phyloP scores from a whole-genome alignment of 2,888 invertebrate genomes.

The Acrobasis consociella region DNA sequence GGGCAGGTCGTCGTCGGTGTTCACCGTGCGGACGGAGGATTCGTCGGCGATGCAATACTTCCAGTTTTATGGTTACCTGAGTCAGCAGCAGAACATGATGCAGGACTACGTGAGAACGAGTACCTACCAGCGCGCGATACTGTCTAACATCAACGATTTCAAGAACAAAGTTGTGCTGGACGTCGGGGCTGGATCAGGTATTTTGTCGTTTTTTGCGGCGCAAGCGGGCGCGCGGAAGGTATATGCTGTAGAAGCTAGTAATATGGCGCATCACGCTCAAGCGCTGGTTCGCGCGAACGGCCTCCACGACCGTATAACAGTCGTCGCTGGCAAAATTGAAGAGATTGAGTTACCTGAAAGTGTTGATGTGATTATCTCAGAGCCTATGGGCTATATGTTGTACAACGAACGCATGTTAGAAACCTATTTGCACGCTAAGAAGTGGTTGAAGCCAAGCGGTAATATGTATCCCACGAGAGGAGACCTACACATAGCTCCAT shows the following conservation, averaged over 20 bases:
- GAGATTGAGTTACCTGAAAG: conserved; percentile 97
- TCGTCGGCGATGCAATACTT: conserved; percentile 99
- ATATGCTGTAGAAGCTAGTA: conserved; percentile 99
- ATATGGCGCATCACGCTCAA: conserved; percentile 98
- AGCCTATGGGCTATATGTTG: conserved; percentile 99
- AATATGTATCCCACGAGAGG: conserved; percentile 99
- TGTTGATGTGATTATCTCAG: conserved; percentile 98
- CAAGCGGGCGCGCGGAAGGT: conserved; percentile 98
- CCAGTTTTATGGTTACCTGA: conserved; percentile 99
- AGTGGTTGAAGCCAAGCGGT: conserved; percentile 96
- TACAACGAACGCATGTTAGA: conserved; percentile 99
- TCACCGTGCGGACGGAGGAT: conserved; percentile 98
- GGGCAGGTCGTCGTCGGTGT: conserved; percentile 90
- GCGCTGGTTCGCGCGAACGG: conserved; percentile 95
- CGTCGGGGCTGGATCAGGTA: conserved; percentile 99
- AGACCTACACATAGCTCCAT: conserved; percentile 98
- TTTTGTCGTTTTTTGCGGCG: conserved; percentile 98
- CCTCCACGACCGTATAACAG: conserved; percentile 92
- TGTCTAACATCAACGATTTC: conserved; percentile 96
- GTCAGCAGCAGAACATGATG: conserved; percentile 99
- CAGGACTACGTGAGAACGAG: conserved; percentile 99
- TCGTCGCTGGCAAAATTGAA: conserved; percentile 98
- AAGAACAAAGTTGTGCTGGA: conserved; percentile 96
- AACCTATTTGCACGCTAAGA: conserved; percentile 98
- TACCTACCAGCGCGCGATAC: conserved; percentile 98